Evolutionary conservation across 2,113 vertebrate genomes (phyloP).

Genomic region (Mobula birostris): DNA sequence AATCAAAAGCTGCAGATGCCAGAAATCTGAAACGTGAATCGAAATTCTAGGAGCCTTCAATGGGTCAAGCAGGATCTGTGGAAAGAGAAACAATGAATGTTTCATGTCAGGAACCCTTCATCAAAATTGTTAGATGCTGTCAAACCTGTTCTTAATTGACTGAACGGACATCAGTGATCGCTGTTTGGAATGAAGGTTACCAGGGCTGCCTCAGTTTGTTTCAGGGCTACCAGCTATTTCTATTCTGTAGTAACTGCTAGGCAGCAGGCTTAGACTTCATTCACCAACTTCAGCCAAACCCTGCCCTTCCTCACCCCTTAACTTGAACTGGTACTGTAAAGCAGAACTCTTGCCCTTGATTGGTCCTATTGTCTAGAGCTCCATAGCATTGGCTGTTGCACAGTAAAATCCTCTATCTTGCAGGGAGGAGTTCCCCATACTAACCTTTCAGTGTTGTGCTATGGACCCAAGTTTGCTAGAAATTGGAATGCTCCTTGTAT

Average conservation of each 20-base stretch:
- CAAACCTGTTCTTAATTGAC: neutral
- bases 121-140: no score
- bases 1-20: no score
- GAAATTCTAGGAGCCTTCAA: no score
- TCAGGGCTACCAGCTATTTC: neutral
- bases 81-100: no score
- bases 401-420: neutral
- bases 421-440: no score
- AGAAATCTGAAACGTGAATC: no score
- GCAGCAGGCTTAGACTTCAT: neutral
- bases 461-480: neutral
- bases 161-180: neutral
- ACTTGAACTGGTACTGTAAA: neutral
- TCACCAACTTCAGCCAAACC: no score
- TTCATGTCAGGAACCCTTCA: no score
- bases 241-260: neutral
- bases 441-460: neutral
- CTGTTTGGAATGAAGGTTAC: neutral
- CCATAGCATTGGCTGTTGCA: neutral
- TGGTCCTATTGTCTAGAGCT: neutral
- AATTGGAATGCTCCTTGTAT: no score
- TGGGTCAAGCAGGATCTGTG: no score
- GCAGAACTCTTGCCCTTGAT: neutral
- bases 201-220: neutral
- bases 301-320: neutral